phyloP scores from a whole-genome alignment of 1,140 invertebrate species.

The Drosophila yakuba region DNA sequence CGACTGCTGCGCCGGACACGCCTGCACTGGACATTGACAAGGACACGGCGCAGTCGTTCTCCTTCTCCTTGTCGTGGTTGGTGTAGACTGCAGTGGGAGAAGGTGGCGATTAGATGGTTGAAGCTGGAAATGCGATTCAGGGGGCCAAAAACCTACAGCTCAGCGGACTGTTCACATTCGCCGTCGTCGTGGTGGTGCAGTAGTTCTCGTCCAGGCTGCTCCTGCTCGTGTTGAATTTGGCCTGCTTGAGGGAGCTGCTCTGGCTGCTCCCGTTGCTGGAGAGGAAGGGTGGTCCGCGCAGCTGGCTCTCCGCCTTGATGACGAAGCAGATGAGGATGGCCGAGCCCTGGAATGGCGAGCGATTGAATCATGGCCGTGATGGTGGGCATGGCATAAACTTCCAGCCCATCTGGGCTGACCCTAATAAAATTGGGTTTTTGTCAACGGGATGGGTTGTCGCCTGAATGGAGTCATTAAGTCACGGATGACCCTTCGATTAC shows the following conservation, averaged over 20 bases:
- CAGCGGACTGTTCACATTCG: slow-evolving; percentile 85
- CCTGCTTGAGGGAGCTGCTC: slow-evolving; percentile 68
- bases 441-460: slow-evolving; percentile 24
- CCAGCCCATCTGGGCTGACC: slow-evolving; percentile 23
- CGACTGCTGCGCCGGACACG: slow-evolving; percentile 45
- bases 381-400: slow-evolving; percentile 21
- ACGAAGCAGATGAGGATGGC: slow-evolving; percentile 85
- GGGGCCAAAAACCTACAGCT: slow-evolving; percentile 84
- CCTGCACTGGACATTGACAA: slow-evolving; percentile 45
- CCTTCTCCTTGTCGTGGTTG: slow-evolving; percentile 83
- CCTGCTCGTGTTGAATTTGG: slow-evolving; percentile 76
- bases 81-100: slow-evolving; percentile 73
- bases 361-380: slow-evolving; percentile 20
- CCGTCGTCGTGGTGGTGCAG: slow-evolving; percentile 80
- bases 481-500: slow-evolving; percentile 26
- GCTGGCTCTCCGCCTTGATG: slow-evolving; percentile 84
- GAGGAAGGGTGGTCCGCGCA: slow-evolving; percentile 66
- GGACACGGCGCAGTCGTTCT: slow-evolving; percentile 68
- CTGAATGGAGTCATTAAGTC: slow-evolving; percentile 35
- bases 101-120: background rate
- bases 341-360: slow-evolving; percentile 83
- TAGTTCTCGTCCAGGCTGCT: slow-evolving; percentile 84
- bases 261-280: slow-evolving; percentile 63
- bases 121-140: background rate
- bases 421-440: slow-evolving; percentile 39